Evolutionary conservation across 2,113 vertebrate genomes (phyloP).

Genomic region (Macroglossus sobrinus): DNA sequence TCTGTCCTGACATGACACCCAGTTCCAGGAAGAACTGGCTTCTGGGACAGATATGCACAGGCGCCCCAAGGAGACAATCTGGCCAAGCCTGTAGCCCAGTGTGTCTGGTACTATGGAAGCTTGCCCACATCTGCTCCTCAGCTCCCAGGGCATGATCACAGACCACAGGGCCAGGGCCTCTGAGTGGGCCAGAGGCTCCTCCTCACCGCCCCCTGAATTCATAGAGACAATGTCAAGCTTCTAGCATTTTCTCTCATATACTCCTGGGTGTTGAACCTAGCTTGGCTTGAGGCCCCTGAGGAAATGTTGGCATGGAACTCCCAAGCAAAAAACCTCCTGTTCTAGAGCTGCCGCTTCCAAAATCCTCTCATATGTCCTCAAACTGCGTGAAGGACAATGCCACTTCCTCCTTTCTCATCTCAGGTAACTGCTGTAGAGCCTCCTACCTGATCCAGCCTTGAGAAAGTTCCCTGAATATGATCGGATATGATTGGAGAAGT

Average conservation of each 20-base stretch:
- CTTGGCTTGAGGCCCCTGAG: not conserved
- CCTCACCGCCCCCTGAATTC: not conserved
- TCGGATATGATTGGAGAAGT: not conserved
- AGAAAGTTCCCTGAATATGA: not conserved
- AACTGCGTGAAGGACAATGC: not conserved
- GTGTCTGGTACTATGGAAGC: not conserved
- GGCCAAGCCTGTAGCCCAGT: not conserved
- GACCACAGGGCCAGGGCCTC: not conserved
- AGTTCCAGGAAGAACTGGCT: constrained; percentile 51
- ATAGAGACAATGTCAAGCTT: not conserved
- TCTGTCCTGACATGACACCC: constrained; percentile 52
- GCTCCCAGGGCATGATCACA: not conserved
- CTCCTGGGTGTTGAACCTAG: not conserved
- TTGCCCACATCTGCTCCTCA: not conserved
- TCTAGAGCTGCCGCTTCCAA: not conserved
- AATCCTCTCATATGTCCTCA: not conserved
- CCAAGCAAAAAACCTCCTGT: not conserved
- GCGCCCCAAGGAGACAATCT: not conserved
- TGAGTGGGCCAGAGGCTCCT: not conserved
- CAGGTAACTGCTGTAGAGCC: not conserved
- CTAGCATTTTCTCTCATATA: not conserved
- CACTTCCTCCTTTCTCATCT: not conserved
- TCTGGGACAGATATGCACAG: not conserved
- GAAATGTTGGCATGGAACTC: not conserved
- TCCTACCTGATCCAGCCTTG: not conserved